Evolutionary conservation across 1,140 invertebrate species (phyloP), one percentile per base, ranked within the genome.

Genomic region (Procambarus virginalis): DNA sequence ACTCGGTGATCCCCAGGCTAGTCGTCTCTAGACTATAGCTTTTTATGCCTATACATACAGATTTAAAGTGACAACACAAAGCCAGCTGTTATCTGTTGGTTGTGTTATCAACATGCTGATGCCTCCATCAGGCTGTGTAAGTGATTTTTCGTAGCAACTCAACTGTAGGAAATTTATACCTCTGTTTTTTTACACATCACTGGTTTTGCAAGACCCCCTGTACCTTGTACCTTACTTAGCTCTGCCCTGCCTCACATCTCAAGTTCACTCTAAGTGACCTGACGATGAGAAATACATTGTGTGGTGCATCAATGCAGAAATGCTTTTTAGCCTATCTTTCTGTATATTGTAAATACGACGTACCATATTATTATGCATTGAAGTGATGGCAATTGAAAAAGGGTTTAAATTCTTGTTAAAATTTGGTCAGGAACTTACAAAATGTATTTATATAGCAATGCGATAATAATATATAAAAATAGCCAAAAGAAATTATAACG

Each of bases 221-320:
- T 77, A 77, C 48, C 34, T 34, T 77, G 34, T 77, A 77, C 48
- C 34, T 34, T 34, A 34, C 48, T 45, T 34, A 68, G 64, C 64
- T 20, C 76, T 22, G 48, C 20, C 64, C 68, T 84, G 73, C 60
- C 68, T 85, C 83, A 85, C 83, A 85, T 85, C 76, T 85, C 83
- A 76, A 76, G 49, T 85, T 34, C 34, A 34, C 34, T 34, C 34
- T 34, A 34, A 34, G 34, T 34, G 34, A 34, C 77, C 83, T 85
- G 68, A 46, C 76, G 83, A 73, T 73, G 76, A 76, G 83, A 49
- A 85, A 73, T 85, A 76, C 83, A 85, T 34, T 34, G 70, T 85
- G 83, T 85, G 70, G 83, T 85, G 70, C 68, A 76, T 85, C 51
- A 58, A 55, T 85, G 45, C 75, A 85, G 76, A 85, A 64, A 22